Conservation (phyloP, 2,888 invertebrate species). For the Lucinisca nassula region DNA sequence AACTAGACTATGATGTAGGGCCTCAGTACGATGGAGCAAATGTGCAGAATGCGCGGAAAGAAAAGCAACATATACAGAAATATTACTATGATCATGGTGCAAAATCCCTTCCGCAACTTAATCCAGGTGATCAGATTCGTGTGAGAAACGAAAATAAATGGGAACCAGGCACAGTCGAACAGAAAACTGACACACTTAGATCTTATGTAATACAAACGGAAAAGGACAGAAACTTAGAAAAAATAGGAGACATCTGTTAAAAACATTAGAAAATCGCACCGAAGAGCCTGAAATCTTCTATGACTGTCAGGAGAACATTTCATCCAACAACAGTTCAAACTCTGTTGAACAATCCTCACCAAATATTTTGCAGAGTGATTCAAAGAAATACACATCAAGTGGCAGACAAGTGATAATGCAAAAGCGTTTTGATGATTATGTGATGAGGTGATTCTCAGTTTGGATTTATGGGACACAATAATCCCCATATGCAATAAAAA, state of each 20-base stretch:
- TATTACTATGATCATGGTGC: neutral
- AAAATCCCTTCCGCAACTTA: too few relatives aligned
- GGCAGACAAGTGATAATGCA: neutral
- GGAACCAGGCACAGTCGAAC: neutral
- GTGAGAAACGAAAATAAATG: neutral
- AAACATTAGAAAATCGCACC: neutral
- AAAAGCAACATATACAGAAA: neutral
- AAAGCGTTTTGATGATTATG: neutral
- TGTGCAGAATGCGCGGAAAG: neutral
- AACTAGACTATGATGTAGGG: too few relatives aligned
- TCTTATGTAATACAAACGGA: neutral
- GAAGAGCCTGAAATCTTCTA: neutral
- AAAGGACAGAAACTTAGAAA: neutral
- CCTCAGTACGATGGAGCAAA: neutral
- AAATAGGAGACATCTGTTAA: neutral
- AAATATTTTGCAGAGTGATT: neutral
- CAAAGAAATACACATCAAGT: neutral
- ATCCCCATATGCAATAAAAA: neutral
- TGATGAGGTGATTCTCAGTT: neutral
- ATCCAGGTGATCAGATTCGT: neutral
- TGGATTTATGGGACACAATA: neutral
- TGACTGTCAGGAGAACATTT: neutral
- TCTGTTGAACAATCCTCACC: too few relatives aligned
- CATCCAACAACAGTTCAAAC: neutral
- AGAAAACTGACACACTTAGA: neutral